These are phyloP conservation scores for Caenorhabditis becei DNA, from an alignment of 2,888 invertebrate species.

Conservation along the genomic window DNA sequence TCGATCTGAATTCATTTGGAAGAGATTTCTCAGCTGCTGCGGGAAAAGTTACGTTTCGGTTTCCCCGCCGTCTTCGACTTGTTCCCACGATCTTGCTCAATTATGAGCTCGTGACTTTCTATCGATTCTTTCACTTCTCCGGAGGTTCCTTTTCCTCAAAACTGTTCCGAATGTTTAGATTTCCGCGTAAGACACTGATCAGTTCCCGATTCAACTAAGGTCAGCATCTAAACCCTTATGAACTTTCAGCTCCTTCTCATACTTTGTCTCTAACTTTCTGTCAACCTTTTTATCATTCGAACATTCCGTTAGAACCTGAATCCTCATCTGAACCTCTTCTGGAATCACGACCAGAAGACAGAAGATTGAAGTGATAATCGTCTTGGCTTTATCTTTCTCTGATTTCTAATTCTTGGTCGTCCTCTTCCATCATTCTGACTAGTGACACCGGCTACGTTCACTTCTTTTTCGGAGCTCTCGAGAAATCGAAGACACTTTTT, in stretches of 20 bases:
- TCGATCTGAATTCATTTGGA: background rate
- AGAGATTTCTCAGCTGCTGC: background rate
- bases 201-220: too few relatives aligned
- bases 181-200: too few relatives aligned
- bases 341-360: background rate
- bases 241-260: background rate
- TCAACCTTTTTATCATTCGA: too few relatives aligned
- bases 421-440: background rate
- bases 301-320: background rate
- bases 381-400: background rate
- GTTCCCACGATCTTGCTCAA: conserved; percentile 46
- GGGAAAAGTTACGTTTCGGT: background rate
- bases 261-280: too few relatives aligned
- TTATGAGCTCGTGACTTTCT: conserved; percentile 39
- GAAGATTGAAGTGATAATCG: background rate
- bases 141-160: background rate
- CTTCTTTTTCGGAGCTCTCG: background rate
- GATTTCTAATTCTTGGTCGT: conserved; percentile 11
- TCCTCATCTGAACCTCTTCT: background rate
- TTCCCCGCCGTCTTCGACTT: background rate
- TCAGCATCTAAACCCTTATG: too few relatives aligned
- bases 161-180: background rate
- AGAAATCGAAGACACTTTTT: background rate
- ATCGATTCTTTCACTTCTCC: conserved; percentile 5
- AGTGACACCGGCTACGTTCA: conserved; percentile 5